Conservation (phyloP, 30 jellyfish, hydroid and myxozoan species). For the Turritopsis dohrnii region DNA sequence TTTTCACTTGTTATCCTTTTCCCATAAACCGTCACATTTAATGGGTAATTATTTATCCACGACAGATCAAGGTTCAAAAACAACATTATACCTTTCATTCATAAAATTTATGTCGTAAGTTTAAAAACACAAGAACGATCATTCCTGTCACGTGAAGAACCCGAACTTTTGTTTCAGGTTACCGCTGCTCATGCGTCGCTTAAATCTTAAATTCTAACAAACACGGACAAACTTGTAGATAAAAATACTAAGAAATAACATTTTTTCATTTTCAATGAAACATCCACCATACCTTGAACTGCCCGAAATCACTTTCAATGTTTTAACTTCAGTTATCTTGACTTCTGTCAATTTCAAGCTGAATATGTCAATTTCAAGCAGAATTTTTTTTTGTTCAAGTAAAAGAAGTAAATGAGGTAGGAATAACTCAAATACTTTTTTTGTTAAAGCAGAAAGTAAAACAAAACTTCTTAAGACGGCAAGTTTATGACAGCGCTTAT, state of each 20-base stretch:
- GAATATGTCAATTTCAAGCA: too few relatives aligned
- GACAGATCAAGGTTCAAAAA: background rate
- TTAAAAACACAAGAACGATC: background rate
- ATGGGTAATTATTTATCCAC: background rate
- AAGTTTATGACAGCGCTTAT: background rate
- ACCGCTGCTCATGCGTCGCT: too few relatives aligned
- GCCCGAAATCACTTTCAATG: background rate
- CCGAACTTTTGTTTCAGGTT: background rate
- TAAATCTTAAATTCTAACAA: too few relatives aligned
- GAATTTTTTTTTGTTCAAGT: background rate
- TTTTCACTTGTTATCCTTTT: too few relatives aligned
- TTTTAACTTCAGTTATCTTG: background rate
- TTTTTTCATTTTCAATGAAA: too few relatives aligned
- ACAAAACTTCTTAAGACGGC: background rate
- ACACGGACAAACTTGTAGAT: too few relatives aligned
- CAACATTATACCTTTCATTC: background rate
- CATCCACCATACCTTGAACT: too few relatives aligned
- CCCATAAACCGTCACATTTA: too few relatives aligned
- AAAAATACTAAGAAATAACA: too few relatives aligned
- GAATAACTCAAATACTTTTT: background rate
- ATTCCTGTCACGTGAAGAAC: background rate
- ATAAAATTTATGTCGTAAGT: background rate
- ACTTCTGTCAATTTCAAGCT: background rate
- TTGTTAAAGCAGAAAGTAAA: too few relatives aligned
- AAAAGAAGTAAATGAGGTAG: background rate